These are phyloP conservation scores for Percopsis transmontana DNA, from an alignment of 2,113 vertebrate genomes.

Conservation along the genomic window DNA sequence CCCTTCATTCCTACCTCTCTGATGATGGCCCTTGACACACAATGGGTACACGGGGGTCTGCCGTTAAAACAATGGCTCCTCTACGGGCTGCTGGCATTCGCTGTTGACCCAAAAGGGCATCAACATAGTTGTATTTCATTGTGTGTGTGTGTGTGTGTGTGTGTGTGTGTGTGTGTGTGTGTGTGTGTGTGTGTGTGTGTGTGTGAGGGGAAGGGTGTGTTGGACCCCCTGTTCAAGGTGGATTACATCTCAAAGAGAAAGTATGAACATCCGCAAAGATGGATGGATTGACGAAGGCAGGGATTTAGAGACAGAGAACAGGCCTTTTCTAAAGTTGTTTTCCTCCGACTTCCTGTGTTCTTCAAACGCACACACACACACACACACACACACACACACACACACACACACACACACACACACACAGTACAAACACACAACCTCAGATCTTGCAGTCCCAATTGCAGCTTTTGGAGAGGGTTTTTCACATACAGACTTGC, in stretches of 20 bases:
- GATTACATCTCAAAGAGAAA: slow-evolving; percentile 73
- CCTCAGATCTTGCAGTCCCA: neutral
- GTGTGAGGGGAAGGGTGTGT: slow-evolving; percentile 17
- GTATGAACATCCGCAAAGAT: slow-evolving; percentile 58
- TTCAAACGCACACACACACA: neutral
- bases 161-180: slow-evolving; percentile 6
- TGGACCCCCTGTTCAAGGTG: slow-evolving; percentile 48
- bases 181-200: slow-evolving; percentile 5
- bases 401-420: slow-evolving; percentile 6
- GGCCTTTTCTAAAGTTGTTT: slow-evolving; percentile 63
- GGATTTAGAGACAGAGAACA: slow-evolving; percentile 59
- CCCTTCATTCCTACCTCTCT: slow-evolving; percentile 28
- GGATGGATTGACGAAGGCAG: slow-evolving; percentile 45
- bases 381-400: slow-evolving; percentile 6
- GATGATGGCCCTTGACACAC: slow-evolving; percentile 65
- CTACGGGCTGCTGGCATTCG: slow-evolving; percentile 42
- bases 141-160: slow-evolving; percentile 15
- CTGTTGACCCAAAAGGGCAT: slow-evolving; percentile 33
- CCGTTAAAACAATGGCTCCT: slow-evolving; percentile 64
- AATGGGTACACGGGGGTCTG: slow-evolving; percentile 47
- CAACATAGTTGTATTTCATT: slow-evolving; percentile 40
- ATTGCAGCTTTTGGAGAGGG: neutral
- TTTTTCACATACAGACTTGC: neutral
- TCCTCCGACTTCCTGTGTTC: slow-evolving; percentile 53
- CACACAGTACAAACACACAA: slow-evolving; percentile 16